These are phyloP conservation scores for Mallotus villosus DNA, from an alignment of 2,797 vertebrate species.

Conservation along the genomic window DNA sequence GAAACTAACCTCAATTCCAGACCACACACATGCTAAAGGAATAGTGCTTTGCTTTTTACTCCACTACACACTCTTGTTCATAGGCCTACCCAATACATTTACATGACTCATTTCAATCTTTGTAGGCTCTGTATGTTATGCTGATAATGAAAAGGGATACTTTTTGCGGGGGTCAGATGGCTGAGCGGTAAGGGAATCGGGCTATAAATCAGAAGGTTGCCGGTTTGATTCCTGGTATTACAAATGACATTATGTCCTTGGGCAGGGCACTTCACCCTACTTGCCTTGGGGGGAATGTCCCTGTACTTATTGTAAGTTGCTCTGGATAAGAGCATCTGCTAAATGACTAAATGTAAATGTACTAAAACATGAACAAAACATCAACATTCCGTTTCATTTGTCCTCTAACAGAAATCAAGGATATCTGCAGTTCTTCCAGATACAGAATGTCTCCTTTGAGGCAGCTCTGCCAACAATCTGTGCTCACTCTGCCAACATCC, in stretches of 20 bases:
- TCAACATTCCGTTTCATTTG: conserved; percentile 20
- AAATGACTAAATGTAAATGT: background rate
- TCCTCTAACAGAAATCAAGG: conserved; percentile 54
- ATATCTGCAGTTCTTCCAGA: conserved; percentile 72
- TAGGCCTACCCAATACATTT: background rate
- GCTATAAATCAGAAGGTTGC: too few relatives aligned
- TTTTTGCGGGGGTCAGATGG: background rate
- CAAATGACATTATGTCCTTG: too few relatives aligned
- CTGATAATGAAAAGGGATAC: conserved; percentile 5
- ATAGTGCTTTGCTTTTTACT: background rate
- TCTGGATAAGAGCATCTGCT: too few relatives aligned
- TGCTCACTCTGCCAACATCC: conserved; percentile 73
- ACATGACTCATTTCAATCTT: too few relatives aligned
- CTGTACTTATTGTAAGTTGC: too few relatives aligned
- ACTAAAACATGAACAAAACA: background rate
- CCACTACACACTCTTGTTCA: background rate
- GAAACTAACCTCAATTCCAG: conserved; percentile 32
- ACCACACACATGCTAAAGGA: background rate
- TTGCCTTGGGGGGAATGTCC: too few relatives aligned
- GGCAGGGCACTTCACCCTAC: too few relatives aligned
- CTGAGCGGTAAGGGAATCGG: too few relatives aligned
- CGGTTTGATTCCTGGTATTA: too few relatives aligned
- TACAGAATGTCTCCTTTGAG: conserved; percentile 78
- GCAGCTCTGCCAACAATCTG: conserved; percentile 76
- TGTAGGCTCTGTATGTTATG: background rate